Percentiles rank a stretch among this genome's conserved stretches.
Evolutionary conservation across 2,113 vertebrate genomes (phyloP).

Genomic region (Elanus axillaris): DNA sequence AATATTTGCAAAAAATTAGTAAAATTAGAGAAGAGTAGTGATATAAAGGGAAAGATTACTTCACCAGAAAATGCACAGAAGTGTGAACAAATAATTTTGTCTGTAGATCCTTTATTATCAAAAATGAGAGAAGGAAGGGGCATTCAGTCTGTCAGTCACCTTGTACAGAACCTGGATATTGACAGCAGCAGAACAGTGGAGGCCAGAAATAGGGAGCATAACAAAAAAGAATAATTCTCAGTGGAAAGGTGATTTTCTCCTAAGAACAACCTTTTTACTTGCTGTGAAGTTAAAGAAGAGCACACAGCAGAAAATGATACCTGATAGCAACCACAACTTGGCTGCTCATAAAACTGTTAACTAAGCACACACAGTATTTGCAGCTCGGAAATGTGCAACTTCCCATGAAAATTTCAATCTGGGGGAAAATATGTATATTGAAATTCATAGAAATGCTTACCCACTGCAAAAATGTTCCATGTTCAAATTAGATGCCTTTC

Average conservation of each 20-base stretch:
- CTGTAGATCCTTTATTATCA: background rate
- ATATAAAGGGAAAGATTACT: background rate
- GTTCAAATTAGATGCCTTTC: background rate
- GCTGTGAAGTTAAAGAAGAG: conserved; percentile 25
- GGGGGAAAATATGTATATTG: background rate
- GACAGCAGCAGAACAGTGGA: background rate
- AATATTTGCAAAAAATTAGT: background rate
- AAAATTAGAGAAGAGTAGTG: background rate
- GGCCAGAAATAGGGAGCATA: background rate
- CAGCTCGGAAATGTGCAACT: background rate
- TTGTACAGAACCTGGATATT: background rate
- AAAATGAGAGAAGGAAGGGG: background rate
- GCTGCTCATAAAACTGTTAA: background rate
- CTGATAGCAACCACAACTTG: background rate
- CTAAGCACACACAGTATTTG: background rate
- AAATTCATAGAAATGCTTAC: background rate
- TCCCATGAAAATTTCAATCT: background rate
- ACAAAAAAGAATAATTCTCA: conserved; percentile 36
- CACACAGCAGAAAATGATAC: conserved; percentile 14
- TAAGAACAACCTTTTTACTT: background rate
- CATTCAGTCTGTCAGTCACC: background rate
- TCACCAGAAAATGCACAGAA: background rate
- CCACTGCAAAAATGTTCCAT: background rate
- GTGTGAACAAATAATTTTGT: background rate
- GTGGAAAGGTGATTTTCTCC: conserved; percentile 36